Base-by-base conservation (phyloP, 2,888 invertebrate genomes). In the Crematogaster levior region DNA sequence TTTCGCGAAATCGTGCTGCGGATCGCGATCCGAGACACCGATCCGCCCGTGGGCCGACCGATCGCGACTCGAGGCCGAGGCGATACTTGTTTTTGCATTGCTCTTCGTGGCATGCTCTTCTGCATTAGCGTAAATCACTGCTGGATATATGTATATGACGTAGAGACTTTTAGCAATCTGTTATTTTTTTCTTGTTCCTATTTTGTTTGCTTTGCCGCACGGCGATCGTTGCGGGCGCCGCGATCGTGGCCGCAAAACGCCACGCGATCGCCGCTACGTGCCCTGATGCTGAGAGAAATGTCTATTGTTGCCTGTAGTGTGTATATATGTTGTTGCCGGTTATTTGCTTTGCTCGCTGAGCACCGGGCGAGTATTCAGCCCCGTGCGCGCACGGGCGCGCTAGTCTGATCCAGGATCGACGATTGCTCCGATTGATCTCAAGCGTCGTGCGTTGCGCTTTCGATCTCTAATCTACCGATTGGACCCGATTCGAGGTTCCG, bases 321-420 rank as follows among this genome's bases (percentile, higher is more conserved):
- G 77, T 86, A 65, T 86, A 65, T 91, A 91, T 93, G 92, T 92
- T 93, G 90, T 92, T 91, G 91, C 91, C 92, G 91, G 91, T 93
- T 90, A 70, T 89, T 53, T 65, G 43, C 68, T 61, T 84, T 88
- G 77, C 75, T 77, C 74, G 68, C 81, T n/a, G 85, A 75, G 84
- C 85, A 56, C 89, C 87, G 91, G 90, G 90, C 90, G 93, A 93
- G 93, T 93, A 90, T 92, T 86, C 93, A 93, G 91, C 91, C 93
- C 92, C 85, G 21, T 73, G 88, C 91, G 88, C 88, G 63, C 68
- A 85, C 85, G 65, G 88, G 83, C 83, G 83, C 77, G 77, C 84
- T 75, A 37, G 63, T 7, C 72, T 46, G 58, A 73, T 48, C 48
- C 79, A 21, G 73, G 80, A 73, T 24, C 60, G 82, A 79, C 74